Conservation (phyloP, 1,140 invertebrate genomes). For the Triops longicaudatus region DNA sequence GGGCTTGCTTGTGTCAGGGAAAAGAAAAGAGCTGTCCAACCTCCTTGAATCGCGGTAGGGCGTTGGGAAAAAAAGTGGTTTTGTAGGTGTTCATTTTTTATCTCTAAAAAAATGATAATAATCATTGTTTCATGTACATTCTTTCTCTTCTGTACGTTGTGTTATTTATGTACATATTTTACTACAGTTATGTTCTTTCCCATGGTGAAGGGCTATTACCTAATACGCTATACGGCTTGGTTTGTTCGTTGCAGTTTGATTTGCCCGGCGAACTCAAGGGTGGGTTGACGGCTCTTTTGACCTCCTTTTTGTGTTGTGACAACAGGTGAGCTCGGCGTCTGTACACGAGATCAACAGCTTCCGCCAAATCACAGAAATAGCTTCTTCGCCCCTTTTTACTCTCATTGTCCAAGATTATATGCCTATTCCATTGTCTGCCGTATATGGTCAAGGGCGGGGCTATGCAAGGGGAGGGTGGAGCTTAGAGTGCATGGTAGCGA, state of each 20-base stretch:
- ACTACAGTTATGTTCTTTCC: background rate
- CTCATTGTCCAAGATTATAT: too few relatives aligned
- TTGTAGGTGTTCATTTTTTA: background rate
- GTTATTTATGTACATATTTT: too few relatives aligned
- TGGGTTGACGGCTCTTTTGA: background rate
- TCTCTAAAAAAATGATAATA: too few relatives aligned
- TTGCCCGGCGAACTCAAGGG: background rate
- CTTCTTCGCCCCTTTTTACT: background rate
- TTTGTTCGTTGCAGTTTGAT: constrained; percentile 15
- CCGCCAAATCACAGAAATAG: background rate
- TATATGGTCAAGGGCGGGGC: too few relatives aligned
- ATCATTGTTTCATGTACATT: too few relatives aligned
- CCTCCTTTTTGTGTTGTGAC: background rate
- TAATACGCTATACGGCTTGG: constrained; percentile 7
- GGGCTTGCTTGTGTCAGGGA: background rate
- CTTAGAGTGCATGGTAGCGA: constrained; percentile 5
- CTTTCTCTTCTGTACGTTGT: too few relatives aligned
- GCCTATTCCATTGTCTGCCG: too few relatives aligned
- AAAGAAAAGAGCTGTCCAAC: constrained; percentile 12
- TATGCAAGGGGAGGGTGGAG: background rate
- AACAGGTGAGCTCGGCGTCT: background rate
- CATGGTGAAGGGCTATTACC: constrained; percentile 9
- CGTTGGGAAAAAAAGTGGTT: background rate
- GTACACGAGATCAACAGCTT: background rate
- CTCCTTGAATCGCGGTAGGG: constrained; percentile 7